phyloP scores from a whole-genome alignment of 2,113 vertebrate species.

The Pogona vitticeps region DNA sequence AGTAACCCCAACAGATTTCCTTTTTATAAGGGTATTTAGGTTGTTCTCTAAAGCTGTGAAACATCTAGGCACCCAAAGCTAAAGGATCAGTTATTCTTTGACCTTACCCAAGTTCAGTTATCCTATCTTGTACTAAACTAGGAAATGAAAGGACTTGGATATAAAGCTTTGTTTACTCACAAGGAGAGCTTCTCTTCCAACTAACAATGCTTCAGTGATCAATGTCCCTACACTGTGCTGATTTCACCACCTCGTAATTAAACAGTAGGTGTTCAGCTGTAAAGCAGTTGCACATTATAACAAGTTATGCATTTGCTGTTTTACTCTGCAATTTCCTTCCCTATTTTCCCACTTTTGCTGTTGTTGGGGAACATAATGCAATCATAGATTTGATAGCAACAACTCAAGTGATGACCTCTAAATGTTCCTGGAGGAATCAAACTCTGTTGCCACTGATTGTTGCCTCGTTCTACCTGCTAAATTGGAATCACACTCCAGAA shows the following conservation, averaged over 20 bases:
- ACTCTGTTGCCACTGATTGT: not conserved
- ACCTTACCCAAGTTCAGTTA: too few relatives aligned
- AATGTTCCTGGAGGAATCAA: conserved; percentile 19
- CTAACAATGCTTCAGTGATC: conserved; percentile 56
- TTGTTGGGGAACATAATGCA: conserved; percentile 20
- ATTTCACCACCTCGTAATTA: conserved; percentile 60
- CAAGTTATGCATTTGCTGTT: conserved; percentile 46
- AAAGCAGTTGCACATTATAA: conserved; percentile 24
- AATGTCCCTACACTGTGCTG: conserved; percentile 46
- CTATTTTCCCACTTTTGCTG: conserved; percentile 43
- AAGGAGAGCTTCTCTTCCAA: conserved; percentile 50
- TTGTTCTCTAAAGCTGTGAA: too few relatives aligned
- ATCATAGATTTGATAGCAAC: not conserved
- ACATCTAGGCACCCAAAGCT: too few relatives aligned
- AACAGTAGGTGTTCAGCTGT: conserved; percentile 36
- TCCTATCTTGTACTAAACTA: conserved; percentile 32
- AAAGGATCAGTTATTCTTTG: too few relatives aligned
- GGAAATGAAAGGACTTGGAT: conserved; percentile 46
- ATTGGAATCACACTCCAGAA: conserved; percentile 15
- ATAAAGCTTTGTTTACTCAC: conserved; percentile 56
- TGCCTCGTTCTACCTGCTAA: conserved; percentile 18
- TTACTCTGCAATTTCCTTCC: conserved; percentile 55
- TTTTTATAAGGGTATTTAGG: too few relatives aligned
- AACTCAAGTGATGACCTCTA: not conserved
- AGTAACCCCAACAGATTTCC: not conserved